Evolutionary conservation across 2,797 vertebrate species (phyloP).

Genomic region (Tragelaphus oryx): DNA sequence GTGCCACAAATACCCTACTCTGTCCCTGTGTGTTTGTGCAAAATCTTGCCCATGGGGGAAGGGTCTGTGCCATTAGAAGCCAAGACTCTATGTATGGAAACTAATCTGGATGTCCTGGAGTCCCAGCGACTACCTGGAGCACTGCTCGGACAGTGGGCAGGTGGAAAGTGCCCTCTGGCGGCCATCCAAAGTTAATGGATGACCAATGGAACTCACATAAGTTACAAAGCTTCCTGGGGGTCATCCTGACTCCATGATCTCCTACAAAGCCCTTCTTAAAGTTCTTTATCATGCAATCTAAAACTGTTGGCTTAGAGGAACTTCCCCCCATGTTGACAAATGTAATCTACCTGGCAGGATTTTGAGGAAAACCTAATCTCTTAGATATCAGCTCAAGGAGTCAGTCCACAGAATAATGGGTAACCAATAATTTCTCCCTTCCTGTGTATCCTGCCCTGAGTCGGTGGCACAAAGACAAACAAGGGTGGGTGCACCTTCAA

Average conservation of each 20-base stretch:
- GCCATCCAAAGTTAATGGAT: neutral
- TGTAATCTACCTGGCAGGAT: neutral
- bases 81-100: neutral
- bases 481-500: neutral
- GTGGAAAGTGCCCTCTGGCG: neutral
- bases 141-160: neutral
- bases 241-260: neutral
- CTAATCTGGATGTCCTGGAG: neutral
- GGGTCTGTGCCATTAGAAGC: neutral
- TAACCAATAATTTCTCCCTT: neutral
- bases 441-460: neutral
- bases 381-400: neutral
- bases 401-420: neutral
- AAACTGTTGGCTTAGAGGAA: neutral
- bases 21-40: neutral
- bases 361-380: neutral
- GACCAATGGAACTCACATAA: neutral
- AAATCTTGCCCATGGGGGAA: neutral
- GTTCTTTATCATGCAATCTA: neutral
- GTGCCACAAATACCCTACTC: neutral
- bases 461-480: neutral
- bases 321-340: neutral
- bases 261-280: neutral
- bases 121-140: neutral
- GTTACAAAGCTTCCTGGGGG: neutral